Evolutionary conservation across 2,888 invertebrate genomes (phyloP), one percentile per base, ranked within the genome.

Genomic region (Cybosia mesomella): DNA sequence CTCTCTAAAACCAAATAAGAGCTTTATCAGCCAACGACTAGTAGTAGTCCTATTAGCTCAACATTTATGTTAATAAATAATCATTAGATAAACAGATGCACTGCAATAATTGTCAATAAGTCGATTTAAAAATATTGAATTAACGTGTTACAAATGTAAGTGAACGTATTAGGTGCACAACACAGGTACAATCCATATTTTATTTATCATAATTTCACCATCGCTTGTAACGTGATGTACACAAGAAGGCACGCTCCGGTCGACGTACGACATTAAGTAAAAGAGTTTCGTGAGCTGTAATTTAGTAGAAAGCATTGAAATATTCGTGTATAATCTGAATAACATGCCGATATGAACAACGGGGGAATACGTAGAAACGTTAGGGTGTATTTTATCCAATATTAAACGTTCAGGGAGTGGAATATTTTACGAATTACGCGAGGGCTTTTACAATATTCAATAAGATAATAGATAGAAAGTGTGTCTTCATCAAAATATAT

Each of bases 231-330:
- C 86, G 80, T 85, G 78, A 83, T 75, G 76, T 74, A 72, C 68
- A 64, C 68, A 71, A 68, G 63, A 70, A 76, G 72, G 84, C 83
- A 85, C 83, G 85, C 84, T 88, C 77, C 83, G 83, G 79, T 81
- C 88, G 81, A 86, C 83, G 85, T 84, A 87, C 87, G 86, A 89
- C 90, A 89, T 91, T 91, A 91, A 91, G 90, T 91, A 91, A 92
- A 93, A 93, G 91, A 92, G 90, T 92, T 91, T 87, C 93, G 92
- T 93, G 91, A 89, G 90, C 91, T 92, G 92, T 94, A 94, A 95
- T 95, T 95, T 94, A 93, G 93, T 94, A 94, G 93, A 95, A 93
- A 94, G 94, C 95, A 94, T 94, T 94, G 95, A 94, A 94, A 94
- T 94, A 94, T 94, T 94, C 94, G 93, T 95, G 94, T 94, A 92